Evolutionary conservation across 2,888 invertebrate genomes (phyloP).

Genomic region (Xanthia icteritia): DNA sequence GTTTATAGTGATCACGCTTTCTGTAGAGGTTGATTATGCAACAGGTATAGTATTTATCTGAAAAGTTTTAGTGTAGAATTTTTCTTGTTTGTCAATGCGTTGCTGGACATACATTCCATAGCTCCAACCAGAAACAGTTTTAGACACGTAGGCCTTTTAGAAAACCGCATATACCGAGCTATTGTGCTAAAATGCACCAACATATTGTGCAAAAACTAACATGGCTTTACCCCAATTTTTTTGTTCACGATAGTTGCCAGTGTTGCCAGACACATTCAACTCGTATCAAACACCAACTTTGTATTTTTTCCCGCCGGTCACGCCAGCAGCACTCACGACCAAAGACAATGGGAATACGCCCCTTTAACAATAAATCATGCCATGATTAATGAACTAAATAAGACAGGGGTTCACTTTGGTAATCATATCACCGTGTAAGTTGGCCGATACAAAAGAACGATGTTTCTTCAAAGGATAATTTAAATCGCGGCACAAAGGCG

Average conservation of each 20-base stretch:
- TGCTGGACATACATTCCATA: constrained; percentile 22
- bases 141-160: constrained; percentile 27
- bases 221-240: constrained; percentile 39
- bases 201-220: constrained; percentile 37
- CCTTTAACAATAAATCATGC: constrained; percentile 83
- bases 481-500: constrained; percentile 48
- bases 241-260: constrained; percentile 55
- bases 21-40: neutral
- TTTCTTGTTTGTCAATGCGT: neutral
- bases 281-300: constrained; percentile 53
- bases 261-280: constrained; percentile 50
- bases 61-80: neutral
- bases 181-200: constrained; percentile 42
- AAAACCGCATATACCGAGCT: constrained; percentile 12
- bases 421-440: constrained; percentile 71
- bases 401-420: constrained; percentile 73
- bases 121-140: constrained; percentile 1
- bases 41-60: neutral
- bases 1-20: neutral
- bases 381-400: constrained; percentile 85
- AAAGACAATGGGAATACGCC: constrained; percentile 75
- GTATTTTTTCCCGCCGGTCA: constrained; percentile 58
- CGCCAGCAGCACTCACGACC: constrained; percentile 52
- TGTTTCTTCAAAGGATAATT: constrained; percentile 62
- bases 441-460: constrained; percentile 61